Conservation (phyloP, 1,140 invertebrate genomes). For the Zophobas atratus region DNA sequence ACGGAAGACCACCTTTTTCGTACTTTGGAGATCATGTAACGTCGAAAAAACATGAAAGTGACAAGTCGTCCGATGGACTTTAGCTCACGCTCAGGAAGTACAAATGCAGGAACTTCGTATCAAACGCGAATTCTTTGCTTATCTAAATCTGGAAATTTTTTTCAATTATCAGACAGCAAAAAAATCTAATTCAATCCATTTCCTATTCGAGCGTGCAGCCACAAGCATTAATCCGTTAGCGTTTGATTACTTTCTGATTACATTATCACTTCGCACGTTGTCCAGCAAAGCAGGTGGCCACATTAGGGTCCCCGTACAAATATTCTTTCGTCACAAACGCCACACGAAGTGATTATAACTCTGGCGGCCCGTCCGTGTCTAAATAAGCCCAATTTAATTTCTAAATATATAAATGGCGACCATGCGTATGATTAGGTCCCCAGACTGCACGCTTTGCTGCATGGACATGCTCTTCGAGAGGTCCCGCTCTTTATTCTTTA, state of each 20-base stretch:
- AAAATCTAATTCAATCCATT: too few species aligned
- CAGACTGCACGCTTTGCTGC: slow-evolving; percentile 44
- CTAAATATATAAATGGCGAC: slow-evolving; percentile 54
- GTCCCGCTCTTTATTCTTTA: slow-evolving; percentile 43
- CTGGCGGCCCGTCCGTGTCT: slow-evolving; percentile 42
- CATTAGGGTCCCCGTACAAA: slow-evolving; percentile 9
- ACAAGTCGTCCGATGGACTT: too few species aligned
- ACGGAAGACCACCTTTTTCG: too few species aligned
- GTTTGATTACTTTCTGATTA: slow-evolving; percentile 4
- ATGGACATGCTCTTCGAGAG: slow-evolving; percentile 40
- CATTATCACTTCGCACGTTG: slow-evolving; percentile 8
- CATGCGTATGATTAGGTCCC: slow-evolving; percentile 52
- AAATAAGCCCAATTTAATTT: slow-evolving; percentile 54
- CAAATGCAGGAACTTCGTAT: too few species aligned
- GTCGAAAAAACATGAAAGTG: too few species aligned
- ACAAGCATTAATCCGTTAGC: too few species aligned
- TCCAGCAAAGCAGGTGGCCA: slow-evolving; percentile 37
- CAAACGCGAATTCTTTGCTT: too few species aligned
- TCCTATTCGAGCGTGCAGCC: too few species aligned
- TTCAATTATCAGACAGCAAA: too few species aligned
- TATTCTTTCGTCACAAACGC: slow-evolving; percentile 30
- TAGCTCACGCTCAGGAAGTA: too few species aligned
- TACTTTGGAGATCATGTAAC: too few species aligned
- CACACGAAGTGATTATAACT: slow-evolving; percentile 41
- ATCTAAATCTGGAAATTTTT: too few species aligned